These are phyloP conservation scores for Druon quercuslanigerum DNA, from an alignment of 1,140 invertebrate genomes.

Conservation along the genomic window DNA sequence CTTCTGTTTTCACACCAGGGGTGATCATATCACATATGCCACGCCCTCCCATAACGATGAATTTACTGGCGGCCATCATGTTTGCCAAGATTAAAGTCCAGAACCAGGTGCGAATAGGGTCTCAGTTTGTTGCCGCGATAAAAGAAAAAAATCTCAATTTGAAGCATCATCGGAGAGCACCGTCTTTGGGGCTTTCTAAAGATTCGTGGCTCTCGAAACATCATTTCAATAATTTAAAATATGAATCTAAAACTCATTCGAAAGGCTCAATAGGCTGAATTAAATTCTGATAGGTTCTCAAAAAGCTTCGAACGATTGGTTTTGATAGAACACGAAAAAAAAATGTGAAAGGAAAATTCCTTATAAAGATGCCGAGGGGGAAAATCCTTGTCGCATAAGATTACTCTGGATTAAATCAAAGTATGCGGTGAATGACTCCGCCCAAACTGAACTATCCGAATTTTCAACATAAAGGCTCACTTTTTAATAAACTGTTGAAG, in stretches of 20 bases:
- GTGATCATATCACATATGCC: slow-evolving; percentile 61
- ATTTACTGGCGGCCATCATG: slow-evolving; percentile 60
- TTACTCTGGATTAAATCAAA: too few species aligned
- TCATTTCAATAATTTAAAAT: slow-evolving; percentile 16
- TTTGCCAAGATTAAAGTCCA: slow-evolving; percentile 58
- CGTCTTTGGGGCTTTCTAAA: background rate
- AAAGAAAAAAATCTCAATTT: slow-evolving; percentile 23
- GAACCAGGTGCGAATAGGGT: slow-evolving; percentile 59
- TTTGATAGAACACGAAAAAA: background rate
- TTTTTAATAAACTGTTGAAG: too few species aligned
- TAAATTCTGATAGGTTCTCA: background rate
- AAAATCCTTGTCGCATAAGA: too few species aligned
- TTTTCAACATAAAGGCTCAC: too few species aligned
- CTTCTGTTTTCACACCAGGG: slow-evolving; percentile 45
- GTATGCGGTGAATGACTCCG: too few species aligned
- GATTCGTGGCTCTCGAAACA: background rate
- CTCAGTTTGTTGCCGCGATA: slow-evolving; percentile 30
- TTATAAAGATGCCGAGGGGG: background rate
- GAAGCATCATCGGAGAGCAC: background rate
- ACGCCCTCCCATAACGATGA: slow-evolving; percentile 61
- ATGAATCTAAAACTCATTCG: background rate
- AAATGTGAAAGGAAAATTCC: background rate
- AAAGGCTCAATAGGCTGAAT: background rate
- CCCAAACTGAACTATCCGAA: too few species aligned
- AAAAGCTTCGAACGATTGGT: background rate